phyloP scores from a whole-genome alignment of 1,140 invertebrate species.

The Drosophila tristis region DNA sequence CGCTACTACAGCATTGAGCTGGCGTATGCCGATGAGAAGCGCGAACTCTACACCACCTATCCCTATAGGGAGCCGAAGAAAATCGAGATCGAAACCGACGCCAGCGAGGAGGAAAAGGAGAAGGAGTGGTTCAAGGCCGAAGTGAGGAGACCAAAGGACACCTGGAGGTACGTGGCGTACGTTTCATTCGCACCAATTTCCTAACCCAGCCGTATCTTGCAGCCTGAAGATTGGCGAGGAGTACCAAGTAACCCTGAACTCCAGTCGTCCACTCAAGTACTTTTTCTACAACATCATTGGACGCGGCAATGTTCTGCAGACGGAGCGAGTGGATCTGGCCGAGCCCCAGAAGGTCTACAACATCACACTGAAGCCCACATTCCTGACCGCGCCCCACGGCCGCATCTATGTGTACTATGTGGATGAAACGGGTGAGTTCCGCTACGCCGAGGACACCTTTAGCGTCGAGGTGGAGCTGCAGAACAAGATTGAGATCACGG shows the following conservation, averaged over 20 bases:
- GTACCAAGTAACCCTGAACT: constrained; percentile 91
- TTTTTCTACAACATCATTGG: constrained; percentile 93
- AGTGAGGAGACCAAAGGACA: constrained; percentile 49
- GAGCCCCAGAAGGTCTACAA: constrained; percentile 71
- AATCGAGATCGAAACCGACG: constrained; percentile 19
- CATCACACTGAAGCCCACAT: constrained; percentile 88
- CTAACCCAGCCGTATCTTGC: background rate
- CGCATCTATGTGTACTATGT: constrained; percentile 92
- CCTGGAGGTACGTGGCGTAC: constrained; percentile 47
- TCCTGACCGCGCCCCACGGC: constrained; percentile 91
- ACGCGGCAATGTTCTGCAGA: constrained; percentile 92
- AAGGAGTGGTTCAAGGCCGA: constrained; percentile 66
- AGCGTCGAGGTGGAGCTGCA: constrained; percentile 91
- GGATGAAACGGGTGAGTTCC: constrained; percentile 88
- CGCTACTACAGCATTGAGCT: constrained; percentile 67
- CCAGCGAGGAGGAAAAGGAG: constrained; percentile 44
- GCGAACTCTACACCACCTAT: constrained; percentile 65
- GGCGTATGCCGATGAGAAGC: constrained; percentile 56
- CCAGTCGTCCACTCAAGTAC: constrained; percentile 91
- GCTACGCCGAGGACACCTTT: constrained; percentile 92
- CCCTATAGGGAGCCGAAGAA: constrained; percentile 75
- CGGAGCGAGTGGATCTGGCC: constrained; percentile 86
- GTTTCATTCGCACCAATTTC: too few species aligned
- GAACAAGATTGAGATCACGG: constrained; percentile 85
- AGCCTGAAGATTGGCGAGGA: constrained; percentile 89